Conservation (phyloP, 2,797 vertebrate genomes). For the Microctenopoma lineatum region DNA sequence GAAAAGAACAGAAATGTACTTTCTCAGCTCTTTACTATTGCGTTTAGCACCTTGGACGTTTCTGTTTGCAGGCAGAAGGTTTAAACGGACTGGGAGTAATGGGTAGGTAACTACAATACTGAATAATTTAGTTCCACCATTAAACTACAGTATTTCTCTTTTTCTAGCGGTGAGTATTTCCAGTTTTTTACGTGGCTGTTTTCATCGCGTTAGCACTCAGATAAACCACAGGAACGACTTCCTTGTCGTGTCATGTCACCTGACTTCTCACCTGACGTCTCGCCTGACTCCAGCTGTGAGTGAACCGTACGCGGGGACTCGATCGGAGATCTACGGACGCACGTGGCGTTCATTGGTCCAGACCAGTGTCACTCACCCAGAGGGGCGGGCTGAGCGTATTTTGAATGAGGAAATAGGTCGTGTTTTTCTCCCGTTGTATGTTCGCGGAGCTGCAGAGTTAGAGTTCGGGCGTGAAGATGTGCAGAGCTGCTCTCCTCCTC, state of each 20-base stretch:
- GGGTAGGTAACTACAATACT: too few relatives aligned
- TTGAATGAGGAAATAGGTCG: slow-evolving; percentile 50
- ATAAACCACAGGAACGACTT: not conserved
- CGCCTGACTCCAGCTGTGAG: not conserved
- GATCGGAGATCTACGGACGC: slow-evolving; percentile 54
- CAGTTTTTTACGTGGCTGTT: fast-evolving
- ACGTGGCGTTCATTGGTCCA: slow-evolving; percentile 47
- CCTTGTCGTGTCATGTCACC: slow-evolving; percentile 4
- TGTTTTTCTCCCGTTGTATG: fast-evolving
- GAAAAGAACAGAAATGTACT: too few relatives aligned
- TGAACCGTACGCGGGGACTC: fast-evolving
- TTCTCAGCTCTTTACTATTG: too few relatives aligned
- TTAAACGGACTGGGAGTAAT: too few relatives aligned
- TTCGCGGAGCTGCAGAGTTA: fast-evolving
- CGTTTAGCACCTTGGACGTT: too few relatives aligned
- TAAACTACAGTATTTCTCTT: too few relatives aligned
- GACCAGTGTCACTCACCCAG: slow-evolving; percentile 24
- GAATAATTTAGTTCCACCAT: too few relatives aligned
- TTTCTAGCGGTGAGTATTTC: too few relatives aligned
- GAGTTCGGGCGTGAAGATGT: slow-evolving; percentile 30
- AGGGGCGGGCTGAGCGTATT: not conserved
- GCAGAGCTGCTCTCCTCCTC: slow-evolving; percentile 10
- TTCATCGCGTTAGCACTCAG: not conserved
- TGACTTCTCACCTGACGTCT: slow-evolving; percentile 2
- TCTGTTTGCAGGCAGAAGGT: too few relatives aligned